Evolutionary conservation across 2,113 vertebrate species (phyloP), one percentile per base, ranked within the genome.

Genomic region (Mola mola): DNA sequence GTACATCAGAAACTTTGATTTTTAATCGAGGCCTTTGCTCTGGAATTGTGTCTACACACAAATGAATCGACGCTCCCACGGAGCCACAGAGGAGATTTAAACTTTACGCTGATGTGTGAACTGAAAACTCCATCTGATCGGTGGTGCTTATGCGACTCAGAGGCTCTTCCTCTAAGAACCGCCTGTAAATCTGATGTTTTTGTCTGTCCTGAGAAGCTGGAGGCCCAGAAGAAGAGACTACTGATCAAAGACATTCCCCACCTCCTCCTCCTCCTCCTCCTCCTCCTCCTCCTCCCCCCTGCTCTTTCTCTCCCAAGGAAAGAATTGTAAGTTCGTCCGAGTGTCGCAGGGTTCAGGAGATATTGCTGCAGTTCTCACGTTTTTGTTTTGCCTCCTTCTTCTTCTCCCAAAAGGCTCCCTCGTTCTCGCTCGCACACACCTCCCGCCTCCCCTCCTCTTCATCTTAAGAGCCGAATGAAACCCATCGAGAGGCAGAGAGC

Each of bases 391-490:
- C 19, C 22, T 12, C 24, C 43, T 42, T 22, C 16, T 57, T 28
- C 28, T 86, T 50, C 31, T 28, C 53, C 61, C 43, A 63, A 66
- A 50, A 25, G n/a, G 41, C 8, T 25, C 31, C 46, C 19, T 2
- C 19, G 17, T 24, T 25, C 37, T 40, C 25, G 47, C 31, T 34
- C 2, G 58, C 36, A 6, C 38, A 4, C 12, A 8, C 9, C 5
- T 8, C 2, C 12, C 9, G 0, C 31, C 37, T 24, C 2, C 63
- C 59, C 62, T 67, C 41, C 72, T 62, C 77, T 71, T 81, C 79
- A 78, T 81, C 68, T 62, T 79, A 69, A 86, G 66, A 79, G 52
- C 59, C 61, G 10, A 71, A 53, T 31, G 53, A 84, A 79, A 72
- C 61, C 74, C 41, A 38, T 62, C 34, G 47, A 80, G 64, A 52